Evolutionary conservation across 2,797 vertebrate species (phyloP), one percentile per base, ranked within the genome.

Genomic region (Bufotes viridis): DNA sequence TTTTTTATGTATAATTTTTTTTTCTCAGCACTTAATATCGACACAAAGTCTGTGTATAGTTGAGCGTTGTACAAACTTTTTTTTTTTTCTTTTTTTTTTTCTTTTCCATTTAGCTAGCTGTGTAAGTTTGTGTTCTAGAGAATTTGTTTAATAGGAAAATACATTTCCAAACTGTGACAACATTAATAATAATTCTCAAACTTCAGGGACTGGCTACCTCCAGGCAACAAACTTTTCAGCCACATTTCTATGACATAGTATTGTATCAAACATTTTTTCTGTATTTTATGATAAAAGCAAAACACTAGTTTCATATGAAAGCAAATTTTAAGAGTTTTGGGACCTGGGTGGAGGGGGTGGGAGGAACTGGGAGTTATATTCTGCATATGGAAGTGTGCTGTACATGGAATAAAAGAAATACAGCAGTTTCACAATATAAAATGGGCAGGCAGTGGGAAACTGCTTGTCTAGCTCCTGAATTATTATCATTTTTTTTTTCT

Each of bases 261-360:
- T 97, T 97, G 97, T 98, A 97, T 96, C 94, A 92, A 96, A 93
- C 94, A 93, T 96, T 96, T 76, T 95, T 97, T 97, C 97, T 98
- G 97, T 98, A 97, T 97, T 97, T 98, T 98, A 96, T 96, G 96
- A 97, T 94, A 97, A 89, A 97, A 96, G 93, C 95, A 97, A 94
- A 98, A 97, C 97, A 97, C 97, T 98, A 98, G 97, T 98, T 98
- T 98, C 97, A 96, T 98, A 98, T 96, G 96, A 97, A 97, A 97
- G 97, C 96, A 97, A 94, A 96, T 94, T 95, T 95, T 95, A 95
- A 94, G 95, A 95, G 91, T 94, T 94, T 92, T 87, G 85, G 88
- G 85, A 89, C 88, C 85, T 79, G 88, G 88, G 81, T 83, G 85
- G 63, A 83, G 88, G 88, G n/a, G 81, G 53, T 76, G 78, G 87